phyloP scores from a whole-genome alignment of 53 echinoderm and acorn worm species.

The Echinarachnius parma region DNA sequence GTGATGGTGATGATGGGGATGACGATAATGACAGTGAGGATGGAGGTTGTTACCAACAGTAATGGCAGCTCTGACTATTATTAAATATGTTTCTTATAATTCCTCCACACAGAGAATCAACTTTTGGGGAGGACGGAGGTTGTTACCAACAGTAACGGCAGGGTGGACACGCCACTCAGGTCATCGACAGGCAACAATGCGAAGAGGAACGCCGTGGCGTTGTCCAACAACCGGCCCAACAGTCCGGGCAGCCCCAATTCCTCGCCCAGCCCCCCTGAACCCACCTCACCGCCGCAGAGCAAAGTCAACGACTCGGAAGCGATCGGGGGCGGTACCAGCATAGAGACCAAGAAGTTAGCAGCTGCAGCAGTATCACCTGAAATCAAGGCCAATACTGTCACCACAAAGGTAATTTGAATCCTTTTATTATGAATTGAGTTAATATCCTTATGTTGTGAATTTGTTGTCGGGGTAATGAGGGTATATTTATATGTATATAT shows the following conservation, averaged over 20 bases:
- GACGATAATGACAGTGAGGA: no score
- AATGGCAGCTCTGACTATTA: no score
- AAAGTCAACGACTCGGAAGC: slow-evolving; percentile 22
- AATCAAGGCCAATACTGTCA: slow-evolving; percentile 56
- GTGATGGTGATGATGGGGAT: no score
- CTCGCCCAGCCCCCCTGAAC: slow-evolving; percentile 22
- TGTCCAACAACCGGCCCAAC: slow-evolving; percentile 42
- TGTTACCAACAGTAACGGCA: slow-evolving; percentile 61
- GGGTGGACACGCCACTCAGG: slow-evolving; percentile 48
- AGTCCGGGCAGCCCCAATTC: slow-evolving; percentile 52
- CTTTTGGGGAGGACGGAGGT: slow-evolving; percentile 48
- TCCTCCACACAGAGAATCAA: slow-evolving; percentile 45
- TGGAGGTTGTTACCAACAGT: no score
- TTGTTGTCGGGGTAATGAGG: not conserved
- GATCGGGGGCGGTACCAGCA: slow-evolving; percentile 1
- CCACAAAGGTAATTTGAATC: slow-evolving; percentile 68
- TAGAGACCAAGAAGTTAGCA: slow-evolving; percentile 53
- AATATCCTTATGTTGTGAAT: not conserved
- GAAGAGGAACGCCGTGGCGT: slow-evolving; percentile 20
- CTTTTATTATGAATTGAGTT: not conserved
- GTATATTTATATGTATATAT: no score
- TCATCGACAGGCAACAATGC: slow-evolving; percentile 37
- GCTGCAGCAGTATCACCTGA: slow-evolving; percentile 53
- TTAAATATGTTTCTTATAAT: not conserved
- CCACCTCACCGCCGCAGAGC: slow-evolving; percentile 10